A percentile compares a stretch with the other conserved stretches of the same genome.
Conservation (phyloP, 2,888 invertebrate genomes). For the Erebia epiphron region DNA sequence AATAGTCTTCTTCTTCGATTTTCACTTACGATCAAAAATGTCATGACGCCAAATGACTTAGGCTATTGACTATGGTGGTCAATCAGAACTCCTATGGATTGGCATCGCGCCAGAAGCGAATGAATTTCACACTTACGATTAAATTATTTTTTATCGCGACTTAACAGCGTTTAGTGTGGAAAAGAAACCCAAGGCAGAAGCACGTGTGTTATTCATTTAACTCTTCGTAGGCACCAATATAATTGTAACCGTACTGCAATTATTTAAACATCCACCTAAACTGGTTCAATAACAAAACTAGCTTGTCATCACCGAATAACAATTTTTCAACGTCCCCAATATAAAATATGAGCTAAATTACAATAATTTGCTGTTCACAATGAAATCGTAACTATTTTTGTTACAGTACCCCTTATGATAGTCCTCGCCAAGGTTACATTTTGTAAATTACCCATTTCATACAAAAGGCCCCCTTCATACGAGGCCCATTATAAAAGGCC, state of each 20-base stretch:
- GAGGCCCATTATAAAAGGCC: slow-evolving; percentile 71
- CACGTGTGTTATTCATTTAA: no score
- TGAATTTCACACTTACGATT: no score
- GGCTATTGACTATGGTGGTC: no score
- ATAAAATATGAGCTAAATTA: slow-evolving; percentile 61
- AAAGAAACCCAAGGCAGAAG: no score
- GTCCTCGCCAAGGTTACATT: slow-evolving; percentile 56
- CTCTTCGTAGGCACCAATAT: no score
- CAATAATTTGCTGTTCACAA: slow-evolving; percentile 71
- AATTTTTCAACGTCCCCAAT: slow-evolving; percentile 28
- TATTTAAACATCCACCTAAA: neutral
- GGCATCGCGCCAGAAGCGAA: no score
- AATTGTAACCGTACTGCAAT: neutral
- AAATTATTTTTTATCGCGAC: no score
- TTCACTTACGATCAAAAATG: no score
- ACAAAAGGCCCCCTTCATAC: slow-evolving; percentile 72
- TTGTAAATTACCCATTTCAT: slow-evolving; percentile 66
- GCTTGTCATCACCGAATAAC: slow-evolving; percentile 33
- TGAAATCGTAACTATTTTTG: slow-evolving; percentile 69
- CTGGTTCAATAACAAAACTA: slow-evolving; percentile 24
- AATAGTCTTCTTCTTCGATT: no score
- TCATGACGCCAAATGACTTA: no score
- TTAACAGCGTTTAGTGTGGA: no score
- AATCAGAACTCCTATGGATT: no score
- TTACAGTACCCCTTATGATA: slow-evolving; percentile 48